Conservation (phyloP, 23 tunicate genomes). For the Aplidium turbinatum region DNA sequence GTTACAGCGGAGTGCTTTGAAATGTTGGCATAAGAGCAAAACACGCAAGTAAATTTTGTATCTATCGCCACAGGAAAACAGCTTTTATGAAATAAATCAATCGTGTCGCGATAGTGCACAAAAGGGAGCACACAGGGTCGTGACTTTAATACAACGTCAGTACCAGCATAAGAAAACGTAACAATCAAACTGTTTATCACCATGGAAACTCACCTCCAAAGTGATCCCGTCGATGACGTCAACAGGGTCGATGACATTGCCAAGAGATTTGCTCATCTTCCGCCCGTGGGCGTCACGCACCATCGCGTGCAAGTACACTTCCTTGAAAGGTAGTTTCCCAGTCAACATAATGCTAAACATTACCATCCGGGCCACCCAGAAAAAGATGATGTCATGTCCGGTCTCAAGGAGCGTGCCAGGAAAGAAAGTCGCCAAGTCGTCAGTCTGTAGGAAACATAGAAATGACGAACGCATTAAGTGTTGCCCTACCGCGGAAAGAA, state of each 20-base stretch:
- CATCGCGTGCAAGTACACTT: slow-evolving; percentile 97
- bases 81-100: too few relatives aligned
- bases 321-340: slow-evolving; percentile 86
- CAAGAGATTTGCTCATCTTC: slow-evolving; percentile 96
- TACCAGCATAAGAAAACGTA: too few relatives aligned
- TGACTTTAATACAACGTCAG: too few relatives aligned
- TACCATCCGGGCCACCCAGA: slow-evolving; percentile 99
- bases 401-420: slow-evolving; percentile 93
- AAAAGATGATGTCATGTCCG: slow-evolving; percentile 95
- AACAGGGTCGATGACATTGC: slow-evolving; percentile 96
- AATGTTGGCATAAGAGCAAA: too few relatives aligned
- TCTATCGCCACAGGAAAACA: too few relatives aligned
- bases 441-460: slow-evolving; percentile 65
- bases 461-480: too few relatives aligned
- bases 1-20: too few relatives aligned
- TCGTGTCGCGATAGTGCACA: too few relatives aligned
- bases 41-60: too few relatives aligned
- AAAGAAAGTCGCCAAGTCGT: slow-evolving; percentile 71
- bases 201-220: slow-evolving; percentile 59
- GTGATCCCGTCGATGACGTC: slow-evolving; percentile 90
- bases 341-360: slow-evolving; percentile 83
- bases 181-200: too few relatives aligned
- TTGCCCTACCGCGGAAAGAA: too few relatives aligned
- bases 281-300: slow-evolving; percentile 99
- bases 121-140: too few relatives aligned